Conservation (phyloP, 2,113 vertebrate genomes). For the Psettodes erumei region DNA sequence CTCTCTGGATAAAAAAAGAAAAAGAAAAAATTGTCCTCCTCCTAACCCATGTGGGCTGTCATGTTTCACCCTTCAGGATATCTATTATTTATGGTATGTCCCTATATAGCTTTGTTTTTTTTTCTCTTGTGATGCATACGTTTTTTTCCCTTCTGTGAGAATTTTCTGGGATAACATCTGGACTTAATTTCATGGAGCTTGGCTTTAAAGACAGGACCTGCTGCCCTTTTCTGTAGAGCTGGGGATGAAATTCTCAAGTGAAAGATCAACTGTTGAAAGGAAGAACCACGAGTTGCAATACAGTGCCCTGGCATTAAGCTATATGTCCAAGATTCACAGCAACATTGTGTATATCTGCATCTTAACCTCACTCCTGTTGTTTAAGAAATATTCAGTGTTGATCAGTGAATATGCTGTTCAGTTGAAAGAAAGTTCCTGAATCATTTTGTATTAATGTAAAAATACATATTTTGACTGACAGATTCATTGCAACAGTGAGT, state of each 20-base stretch:
- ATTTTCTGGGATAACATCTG: constrained; percentile 54
- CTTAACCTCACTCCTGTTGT: neutral
- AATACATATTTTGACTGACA: no score
- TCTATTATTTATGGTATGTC: constrained; percentile 5
- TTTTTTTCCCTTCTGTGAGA: constrained; percentile 22
- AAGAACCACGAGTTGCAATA: neutral
- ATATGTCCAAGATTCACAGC: neutral
- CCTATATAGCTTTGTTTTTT: neutral
- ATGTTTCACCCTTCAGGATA: neutral
- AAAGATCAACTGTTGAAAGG: neutral
- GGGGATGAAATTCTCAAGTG: constrained; percentile 12
- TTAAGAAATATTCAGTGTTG: neutral
- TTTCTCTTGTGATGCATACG: neutral
- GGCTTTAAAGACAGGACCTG: constrained; percentile 18
- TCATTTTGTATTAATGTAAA: neutral
- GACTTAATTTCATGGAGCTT: constrained; percentile 43
- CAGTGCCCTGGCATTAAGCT: neutral
- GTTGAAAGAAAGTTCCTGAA: no score
- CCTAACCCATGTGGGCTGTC: neutral
- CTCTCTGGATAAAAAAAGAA: neutral
- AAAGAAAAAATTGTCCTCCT: neutral
- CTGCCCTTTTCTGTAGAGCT: constrained; percentile 2
- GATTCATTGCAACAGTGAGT: no score
- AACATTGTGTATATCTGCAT: neutral
- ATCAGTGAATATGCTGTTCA: neutral